phyloP scores from a whole-genome alignment of 2,888 invertebrate species.

The Lingula anatina region DNA sequence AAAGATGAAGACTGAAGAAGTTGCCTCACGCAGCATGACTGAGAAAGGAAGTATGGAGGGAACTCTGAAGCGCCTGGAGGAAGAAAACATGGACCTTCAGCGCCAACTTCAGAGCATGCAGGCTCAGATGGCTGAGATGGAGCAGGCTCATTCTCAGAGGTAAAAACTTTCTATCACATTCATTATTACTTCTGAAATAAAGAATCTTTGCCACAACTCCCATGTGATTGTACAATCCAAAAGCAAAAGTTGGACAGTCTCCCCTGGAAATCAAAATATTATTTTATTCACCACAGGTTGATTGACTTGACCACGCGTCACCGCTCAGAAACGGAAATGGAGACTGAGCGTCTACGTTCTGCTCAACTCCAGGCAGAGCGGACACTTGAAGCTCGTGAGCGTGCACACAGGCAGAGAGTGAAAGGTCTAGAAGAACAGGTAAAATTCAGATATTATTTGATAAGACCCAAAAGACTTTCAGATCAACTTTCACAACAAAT shows the following conservation, averaged over 20 bases:
- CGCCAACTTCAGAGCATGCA: constrained; percentile 62
- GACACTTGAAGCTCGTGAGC: constrained; percentile 80
- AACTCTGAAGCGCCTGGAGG: constrained; percentile 57
- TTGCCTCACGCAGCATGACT: constrained; percentile 37
- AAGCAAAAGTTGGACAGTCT: too few species aligned
- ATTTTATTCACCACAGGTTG: too few species aligned
- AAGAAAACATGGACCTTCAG: constrained; percentile 82
- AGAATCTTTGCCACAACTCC: too few species aligned
- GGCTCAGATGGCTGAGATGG: constrained; percentile 56
- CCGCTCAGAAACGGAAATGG: constrained; percentile 60
- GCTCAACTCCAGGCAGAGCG: constrained; percentile 87
- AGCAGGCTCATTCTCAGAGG: constrained; percentile 68
- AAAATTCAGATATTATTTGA: too few species aligned
- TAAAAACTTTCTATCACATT: too few species aligned
- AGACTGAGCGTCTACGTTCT: constrained; percentile 77
- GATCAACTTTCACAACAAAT: too few species aligned
- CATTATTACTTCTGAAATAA: too few species aligned
- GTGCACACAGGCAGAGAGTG: constrained; percentile 82
- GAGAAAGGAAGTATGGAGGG: constrained; percentile 48
- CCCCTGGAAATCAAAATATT: too few species aligned
- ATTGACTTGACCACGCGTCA: constrained; percentile 52
- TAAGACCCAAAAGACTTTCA: too few species aligned
- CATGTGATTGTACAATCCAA: too few species aligned
- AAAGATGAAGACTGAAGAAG: constrained; percentile 49
- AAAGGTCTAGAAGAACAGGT: constrained; percentile 86